Evolutionary conservation across 2,888 invertebrate species (phyloP).

Genomic region (Junonia oenone): DNA sequence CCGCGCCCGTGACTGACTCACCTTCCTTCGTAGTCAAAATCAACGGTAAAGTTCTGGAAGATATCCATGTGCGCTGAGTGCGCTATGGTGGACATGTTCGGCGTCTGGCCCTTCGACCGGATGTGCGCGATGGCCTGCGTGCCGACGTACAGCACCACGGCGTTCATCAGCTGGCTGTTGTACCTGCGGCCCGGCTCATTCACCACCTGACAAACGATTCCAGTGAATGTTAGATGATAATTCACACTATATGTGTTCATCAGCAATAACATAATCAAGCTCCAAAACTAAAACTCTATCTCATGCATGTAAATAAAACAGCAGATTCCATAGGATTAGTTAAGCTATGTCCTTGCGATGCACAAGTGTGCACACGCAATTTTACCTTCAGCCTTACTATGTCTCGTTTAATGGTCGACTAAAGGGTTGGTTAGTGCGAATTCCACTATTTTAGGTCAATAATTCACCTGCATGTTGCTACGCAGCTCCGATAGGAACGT

Average conservation of each 20-base stretch:
- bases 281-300: neutral
- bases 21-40: constrained; percentile 96
- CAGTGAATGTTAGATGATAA: neutral
- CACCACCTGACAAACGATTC: constrained; percentile 66
- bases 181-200: constrained; percentile 94
- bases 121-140: constrained; percentile 96
- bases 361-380: neutral
- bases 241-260: neutral
- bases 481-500: constrained; percentile 96
- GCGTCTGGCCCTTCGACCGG: constrained; percentile 92
- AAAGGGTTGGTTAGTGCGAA: neutral
- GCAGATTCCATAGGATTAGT: neutral
- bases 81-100: constrained; percentile 98
- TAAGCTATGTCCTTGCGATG: neutral
- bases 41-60: constrained; percentile 98
- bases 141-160: constrained; percentile 97
- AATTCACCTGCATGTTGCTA: constrained; percentile 88
- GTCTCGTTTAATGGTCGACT: neutral
- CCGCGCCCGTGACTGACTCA: constrained; percentile 33
- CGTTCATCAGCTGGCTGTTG: constrained; percentile 97
- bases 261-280: neutral
- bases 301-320: neutral
- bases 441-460: constrained; percentile 1
- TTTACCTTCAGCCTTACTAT: neutral
- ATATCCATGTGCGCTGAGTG: constrained; percentile 99